Conservation (phyloP, 2,797 vertebrate species). For the Darevskia nairensis region DNA sequence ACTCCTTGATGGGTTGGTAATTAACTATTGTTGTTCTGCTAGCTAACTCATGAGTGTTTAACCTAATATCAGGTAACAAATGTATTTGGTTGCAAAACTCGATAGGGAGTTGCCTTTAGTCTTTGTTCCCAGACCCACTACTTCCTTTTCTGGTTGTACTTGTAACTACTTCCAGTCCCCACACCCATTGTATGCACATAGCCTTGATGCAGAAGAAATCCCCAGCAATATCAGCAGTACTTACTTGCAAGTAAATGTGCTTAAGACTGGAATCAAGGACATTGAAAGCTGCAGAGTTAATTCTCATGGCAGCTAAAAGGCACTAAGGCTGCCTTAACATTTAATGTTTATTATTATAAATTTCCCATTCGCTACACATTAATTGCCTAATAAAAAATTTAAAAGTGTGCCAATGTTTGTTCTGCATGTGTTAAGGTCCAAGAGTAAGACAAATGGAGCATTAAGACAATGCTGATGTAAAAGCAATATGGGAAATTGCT, state of each 20-base stretch:
- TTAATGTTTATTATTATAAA: slow-evolving; percentile 48
- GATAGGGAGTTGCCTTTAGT: too few relatives aligned
- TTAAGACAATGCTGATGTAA: slow-evolving; percentile 39
- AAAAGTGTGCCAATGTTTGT: slow-evolving; percentile 40
- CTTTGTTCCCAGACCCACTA: too few relatives aligned
- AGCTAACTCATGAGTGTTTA: too few relatives aligned
- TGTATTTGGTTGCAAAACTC: neutral
- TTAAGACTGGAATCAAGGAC: slow-evolving; percentile 12
- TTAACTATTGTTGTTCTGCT: too few relatives aligned
- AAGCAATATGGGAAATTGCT: slow-evolving; percentile 40
- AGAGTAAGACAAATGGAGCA: slow-evolving; percentile 38
- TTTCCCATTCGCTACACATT: slow-evolving; percentile 40
- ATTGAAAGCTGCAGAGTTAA: neutral
- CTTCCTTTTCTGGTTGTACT: too few relatives aligned
- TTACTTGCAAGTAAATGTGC: slow-evolving; percentile 7
- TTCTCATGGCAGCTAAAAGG: slow-evolving; percentile 20
- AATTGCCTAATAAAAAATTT: slow-evolving; percentile 45
- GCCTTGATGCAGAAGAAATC: neutral
- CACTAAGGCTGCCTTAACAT: slow-evolving; percentile 23
- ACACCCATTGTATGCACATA: neutral
- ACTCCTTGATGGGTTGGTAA: neutral
- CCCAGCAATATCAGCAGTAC: neutral
- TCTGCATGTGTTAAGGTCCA: slow-evolving; percentile 24
- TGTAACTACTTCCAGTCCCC: neutral
- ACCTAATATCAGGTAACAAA: too few relatives aligned